Conservation (phyloP, 2,797 vertebrate genomes). For the Sparidentex hasta region DNA sequence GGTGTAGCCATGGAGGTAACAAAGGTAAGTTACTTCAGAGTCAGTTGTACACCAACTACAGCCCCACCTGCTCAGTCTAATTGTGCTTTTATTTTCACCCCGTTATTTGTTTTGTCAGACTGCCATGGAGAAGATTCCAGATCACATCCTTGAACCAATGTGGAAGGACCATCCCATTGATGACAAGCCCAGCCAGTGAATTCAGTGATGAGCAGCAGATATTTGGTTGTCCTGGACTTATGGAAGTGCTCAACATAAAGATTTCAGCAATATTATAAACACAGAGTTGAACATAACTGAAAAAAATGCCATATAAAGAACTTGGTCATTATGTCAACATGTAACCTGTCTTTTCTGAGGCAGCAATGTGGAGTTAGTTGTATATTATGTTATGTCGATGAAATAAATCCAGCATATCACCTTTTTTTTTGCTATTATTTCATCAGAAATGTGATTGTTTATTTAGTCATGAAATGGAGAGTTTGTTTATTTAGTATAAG, state of each 20-base stretch:
- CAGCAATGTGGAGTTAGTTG: neutral
- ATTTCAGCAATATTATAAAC: neutral
- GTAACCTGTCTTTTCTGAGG: conserved; percentile 1
- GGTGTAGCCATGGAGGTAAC: conserved; percentile 96
- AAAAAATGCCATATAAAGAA: neutral
- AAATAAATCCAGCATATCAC: conserved; percentile 3
- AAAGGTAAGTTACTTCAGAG: conserved; percentile 84
- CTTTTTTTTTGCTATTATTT: neutral
- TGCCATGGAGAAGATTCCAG: conserved; percentile 90
- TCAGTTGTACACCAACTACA: neutral
- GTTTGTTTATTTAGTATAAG: too few species aligned
- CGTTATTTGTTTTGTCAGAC: conserved; percentile 82
- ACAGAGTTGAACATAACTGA: neutral
- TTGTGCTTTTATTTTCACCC: neutral
- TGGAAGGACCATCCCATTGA: conserved; percentile 84
- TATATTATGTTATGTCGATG: neutral
- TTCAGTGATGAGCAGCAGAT: conserved; percentile 16
- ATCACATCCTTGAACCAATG: conserved; percentile 91
- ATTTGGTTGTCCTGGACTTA: neutral
- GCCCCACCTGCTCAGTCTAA: neutral
- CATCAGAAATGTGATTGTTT: neutral
- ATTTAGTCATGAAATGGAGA: too few species aligned
- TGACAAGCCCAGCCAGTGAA: conserved; percentile 78
- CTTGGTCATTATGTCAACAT: neutral
- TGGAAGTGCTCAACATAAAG: neutral